Evolutionary conservation across 2,113 vertebrate genomes (phyloP).

Genomic region (Ictalurus furcatus): DNA sequence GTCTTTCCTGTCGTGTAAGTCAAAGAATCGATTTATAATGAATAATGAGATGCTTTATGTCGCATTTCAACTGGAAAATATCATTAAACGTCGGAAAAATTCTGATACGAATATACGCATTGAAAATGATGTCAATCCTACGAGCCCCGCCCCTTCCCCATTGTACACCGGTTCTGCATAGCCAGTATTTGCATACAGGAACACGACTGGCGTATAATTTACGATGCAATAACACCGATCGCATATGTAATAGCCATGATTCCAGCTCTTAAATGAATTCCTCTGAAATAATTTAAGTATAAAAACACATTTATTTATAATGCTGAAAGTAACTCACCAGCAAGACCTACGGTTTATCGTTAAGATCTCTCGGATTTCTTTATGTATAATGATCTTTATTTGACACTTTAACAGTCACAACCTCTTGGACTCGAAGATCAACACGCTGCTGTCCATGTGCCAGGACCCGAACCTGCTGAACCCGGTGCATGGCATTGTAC

Average conservation of each 20-base stretch:
- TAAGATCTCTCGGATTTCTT: background rate
- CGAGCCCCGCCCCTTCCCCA: background rate
- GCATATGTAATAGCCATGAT: background rate
- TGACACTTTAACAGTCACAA: slow-evolving; percentile 79
- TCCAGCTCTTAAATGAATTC: background rate
- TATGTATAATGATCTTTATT: slow-evolving; percentile 44
- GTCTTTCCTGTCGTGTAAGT: slow-evolving; percentile 99
- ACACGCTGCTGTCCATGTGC: slow-evolving; percentile 93
- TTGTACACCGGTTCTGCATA: background rate
- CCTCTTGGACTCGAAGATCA: slow-evolving; percentile 97
- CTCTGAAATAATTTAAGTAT: background rate
- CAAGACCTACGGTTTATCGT: background rate
- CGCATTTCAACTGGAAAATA: background rate
- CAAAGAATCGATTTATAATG: background rate
- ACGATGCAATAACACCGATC: background rate
- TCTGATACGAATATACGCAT: background rate
- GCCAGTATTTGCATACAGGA: background rate
- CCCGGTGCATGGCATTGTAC: slow-evolving; percentile 96
- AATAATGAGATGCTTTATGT: slow-evolving; percentile 6
- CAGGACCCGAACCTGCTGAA: slow-evolving; percentile 97
- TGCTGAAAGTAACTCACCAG: background rate
- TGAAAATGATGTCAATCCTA: background rate
- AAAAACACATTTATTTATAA: background rate
- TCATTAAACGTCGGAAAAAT: background rate
- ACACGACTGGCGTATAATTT: background rate